Evolutionary conservation across 2,888 invertebrate species (phyloP), one percentile per base, ranked within the genome.

Genomic region (Carabus problematicus): DNA sequence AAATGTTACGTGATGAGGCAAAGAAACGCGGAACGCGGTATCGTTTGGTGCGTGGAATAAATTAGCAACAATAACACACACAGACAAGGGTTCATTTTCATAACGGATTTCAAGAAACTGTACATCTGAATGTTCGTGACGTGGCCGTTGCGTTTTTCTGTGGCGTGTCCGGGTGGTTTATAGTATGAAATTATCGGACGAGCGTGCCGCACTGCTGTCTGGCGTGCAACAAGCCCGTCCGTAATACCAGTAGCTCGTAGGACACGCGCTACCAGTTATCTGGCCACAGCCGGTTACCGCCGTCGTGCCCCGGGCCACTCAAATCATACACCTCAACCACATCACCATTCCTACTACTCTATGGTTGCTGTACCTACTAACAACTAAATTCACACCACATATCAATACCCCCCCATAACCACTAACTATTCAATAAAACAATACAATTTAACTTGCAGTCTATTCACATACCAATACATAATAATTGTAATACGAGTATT

Each of bases 231-330:
- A 11, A 16, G 19, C 16, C 4, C 52, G 14, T 16, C 45, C 14
- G 11, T 52, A 52, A 52, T 19, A 52, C 52, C 3, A 19, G 52
- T 52, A 52, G 52, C 52, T 3, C 16, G 18, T 14, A 18, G 52
- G 52, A 52, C 52, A 52, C 52, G 52, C 52, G 52, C 52, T 52
- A 52, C 52, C 19, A 18, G 52, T 52, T 52, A 52, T 16, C 29
- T 6, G 29, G 29, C 29, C n/a, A 52, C n/a, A 52, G 52, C 52
- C 19, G 19, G 19, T 19, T 52, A 16, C 16, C 19, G 16, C 19
- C 19, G 18, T 18, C 52, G 29, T 29, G 52, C 52, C 52, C 19
- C 8, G 7, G 52, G 52, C 52, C 18, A 11, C 52, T 11, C 52
- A 18, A 52, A 52, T 52, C 52, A 52, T 16, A 52, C 29, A 29